Conservation (phyloP, 2,888 invertebrate genomes). For the Vanessa cardui region DNA sequence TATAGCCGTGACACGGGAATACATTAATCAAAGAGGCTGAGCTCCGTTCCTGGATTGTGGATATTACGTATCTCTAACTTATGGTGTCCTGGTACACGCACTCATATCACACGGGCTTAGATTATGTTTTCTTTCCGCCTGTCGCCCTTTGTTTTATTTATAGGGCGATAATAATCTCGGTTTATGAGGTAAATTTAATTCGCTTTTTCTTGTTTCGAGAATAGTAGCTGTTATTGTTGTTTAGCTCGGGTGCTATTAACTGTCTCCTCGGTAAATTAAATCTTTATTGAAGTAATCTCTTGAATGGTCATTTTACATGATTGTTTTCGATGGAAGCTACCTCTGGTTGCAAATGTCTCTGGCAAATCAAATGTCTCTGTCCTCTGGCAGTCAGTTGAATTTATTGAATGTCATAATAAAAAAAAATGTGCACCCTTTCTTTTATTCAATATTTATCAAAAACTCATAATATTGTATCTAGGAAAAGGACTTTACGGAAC, state of each 20-base stretch:
- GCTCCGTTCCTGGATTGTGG: conserved; percentile 58
- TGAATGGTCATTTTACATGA: too few species aligned
- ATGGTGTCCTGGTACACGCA: conserved; percentile 59
- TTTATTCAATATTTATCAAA: too few species aligned
- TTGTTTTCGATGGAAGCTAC: too few species aligned
- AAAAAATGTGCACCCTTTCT: too few species aligned
- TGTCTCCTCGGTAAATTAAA: too few species aligned
- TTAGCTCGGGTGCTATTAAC: too few species aligned
- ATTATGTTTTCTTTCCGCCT: conserved; percentile 46
- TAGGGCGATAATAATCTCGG: conserved; percentile 40
- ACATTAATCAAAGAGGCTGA: conserved; percentile 76
- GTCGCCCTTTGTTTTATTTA: conserved; percentile 47
- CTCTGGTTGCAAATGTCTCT: too few species aligned
- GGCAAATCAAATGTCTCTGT: too few species aligned
- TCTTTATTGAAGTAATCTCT: too few species aligned
- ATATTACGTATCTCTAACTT: conserved; percentile 74
- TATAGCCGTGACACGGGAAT: conserved; percentile 76
- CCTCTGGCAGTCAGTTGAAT: too few species aligned
- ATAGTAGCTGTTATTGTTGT: too few species aligned
- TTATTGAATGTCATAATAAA: too few species aligned
- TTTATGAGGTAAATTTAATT: conserved; percentile 29
- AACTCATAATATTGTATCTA: not conserved
- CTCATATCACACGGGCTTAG: conserved; percentile 54
- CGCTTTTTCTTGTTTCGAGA: conserved; percentile 4
- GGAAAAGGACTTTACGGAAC: not conserved